Base-by-base conservation (phyloP, 2,797 vertebrate species). In the Malacoctenus gilli region DNA sequence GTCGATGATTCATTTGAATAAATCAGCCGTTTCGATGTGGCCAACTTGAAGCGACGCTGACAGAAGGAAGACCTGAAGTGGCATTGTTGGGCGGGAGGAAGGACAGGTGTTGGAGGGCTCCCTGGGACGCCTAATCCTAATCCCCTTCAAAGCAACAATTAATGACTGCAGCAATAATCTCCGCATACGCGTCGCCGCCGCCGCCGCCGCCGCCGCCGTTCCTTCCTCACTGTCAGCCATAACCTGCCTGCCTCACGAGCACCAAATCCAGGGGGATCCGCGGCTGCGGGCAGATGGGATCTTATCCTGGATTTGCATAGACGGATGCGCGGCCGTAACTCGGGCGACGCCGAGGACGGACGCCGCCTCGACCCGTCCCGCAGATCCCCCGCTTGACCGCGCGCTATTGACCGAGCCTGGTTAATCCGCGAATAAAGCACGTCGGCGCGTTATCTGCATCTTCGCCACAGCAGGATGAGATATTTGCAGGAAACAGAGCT, bases 281-380 rank as follows among this genome's bases (percentile, higher is more conserved):
- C 75, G 38, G 79, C 87, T 85, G 58, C 72, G 77, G 84, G 86
- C 86, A 88, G 84, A 91, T 83, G 79, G 79, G 69, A 85, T 91
- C 85, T 89, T 88, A 85, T 85, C 77, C 83, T 72, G 89, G 89
- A 89, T 91, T 91, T 88, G 81, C 85, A 90, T 85, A 86, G 80
- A 88, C 88, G 85, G 84, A 89, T 79, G 74, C 41, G 80, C 55
- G 44, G 75, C 83, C 77, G 82, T 89, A 86, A 87, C 70, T 87
- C 75, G 77, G 62, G 31, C 59, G 51, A 64, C 51, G 49, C 39
- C 55, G 1, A 22, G 63, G 66, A 75, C 43, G 59, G 30, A 71
- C 8, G n/a, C 39, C 49, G 55, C 66, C 68, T 64, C 80, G 80
- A 84, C 84, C 84, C 58, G 52, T 62, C 31, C n/a, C n/a, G 71